Evolutionary conservation across 2,888 invertebrate genomes (phyloP).

Genomic region (Drosophila subsilvestris): DNA sequence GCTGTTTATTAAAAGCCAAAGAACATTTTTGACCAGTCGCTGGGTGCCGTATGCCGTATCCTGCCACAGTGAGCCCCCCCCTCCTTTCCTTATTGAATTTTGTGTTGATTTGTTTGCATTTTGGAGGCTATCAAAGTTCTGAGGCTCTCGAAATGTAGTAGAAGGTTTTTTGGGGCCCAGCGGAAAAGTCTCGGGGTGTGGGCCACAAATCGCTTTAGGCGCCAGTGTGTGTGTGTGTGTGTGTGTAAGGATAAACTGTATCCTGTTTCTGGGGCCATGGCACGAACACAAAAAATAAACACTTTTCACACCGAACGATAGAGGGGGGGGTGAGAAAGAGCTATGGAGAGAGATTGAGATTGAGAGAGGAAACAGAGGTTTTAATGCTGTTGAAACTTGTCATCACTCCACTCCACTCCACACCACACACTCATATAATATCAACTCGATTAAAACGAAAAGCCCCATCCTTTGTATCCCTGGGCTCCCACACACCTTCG

Average conservation of each 20-base stretch:
- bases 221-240: constrained; percentile 23
- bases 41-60: neutral
- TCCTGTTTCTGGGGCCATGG: constrained; percentile 17
- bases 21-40: constrained; percentile 34
- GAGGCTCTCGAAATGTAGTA: constrained; percentile 14
- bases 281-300: constrained; percentile 29
- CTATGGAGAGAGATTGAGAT: too few species aligned
- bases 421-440: constrained; percentile 52
- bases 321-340: too few species aligned
- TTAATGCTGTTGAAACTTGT: constrained; percentile 73
- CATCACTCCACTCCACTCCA: constrained; percentile 62
- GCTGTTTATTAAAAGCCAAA: constrained; percentile 35
- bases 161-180: constrained; percentile 12
- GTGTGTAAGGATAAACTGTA: constrained; percentile 14
- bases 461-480: constrained; percentile 18
- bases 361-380: constrained; percentile 47
- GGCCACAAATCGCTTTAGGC: constrained; percentile 62
- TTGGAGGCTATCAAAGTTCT: constrained; percentile 26
- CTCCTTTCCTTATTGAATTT: constrained; percentile 31
- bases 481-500: neutral
- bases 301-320: constrained; percentile 21
- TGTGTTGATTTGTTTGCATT: constrained; percentile 61
- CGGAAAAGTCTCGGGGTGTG: constrained; percentile 28
- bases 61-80: too few species aligned
- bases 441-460: constrained; percentile 69